phyloP scores from a whole-genome alignment of 2,888 invertebrate species.

The Mystacides longicornis region DNA sequence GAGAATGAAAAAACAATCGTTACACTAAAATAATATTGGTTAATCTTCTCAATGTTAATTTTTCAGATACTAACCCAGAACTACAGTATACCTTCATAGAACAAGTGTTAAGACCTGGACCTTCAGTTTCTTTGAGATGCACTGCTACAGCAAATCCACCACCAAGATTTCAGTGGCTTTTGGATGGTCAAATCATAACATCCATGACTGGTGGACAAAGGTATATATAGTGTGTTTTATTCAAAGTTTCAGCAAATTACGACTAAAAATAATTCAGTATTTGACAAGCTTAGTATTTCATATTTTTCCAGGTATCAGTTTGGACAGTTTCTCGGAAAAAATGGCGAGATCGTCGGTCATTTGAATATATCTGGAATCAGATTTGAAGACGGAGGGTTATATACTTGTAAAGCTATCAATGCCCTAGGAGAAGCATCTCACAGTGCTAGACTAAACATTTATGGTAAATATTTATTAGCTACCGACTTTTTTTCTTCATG shows the following conservation, averaged over 20 bases:
- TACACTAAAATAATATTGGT: too few species aligned
- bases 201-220: conserved; percentile 36
- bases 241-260: neutral
- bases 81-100: conserved; percentile 82
- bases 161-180: conserved; percentile 73
- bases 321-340: conserved; percentile 74
- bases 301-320: conserved; percentile 54
- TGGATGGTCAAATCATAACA: conserved; percentile 70
- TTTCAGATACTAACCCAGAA: conserved; percentile 72
- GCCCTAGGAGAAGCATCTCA: conserved; percentile 67
- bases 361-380: conserved; percentile 73
- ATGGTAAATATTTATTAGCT: conserved; percentile 49
- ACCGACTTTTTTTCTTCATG: neutral
- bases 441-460: conserved; percentile 72
- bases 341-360: conserved; percentile 77
- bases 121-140: conserved; percentile 74
- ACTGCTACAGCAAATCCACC: conserved; percentile 83
- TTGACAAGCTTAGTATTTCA: neutral
- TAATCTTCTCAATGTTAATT: too few species aligned
- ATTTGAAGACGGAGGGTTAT: conserved; percentile 78
- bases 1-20: too few species aligned
- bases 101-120: conserved; percentile 59
- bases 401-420: conserved; percentile 74
- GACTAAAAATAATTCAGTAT: neutral
- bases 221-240: conserved; percentile 8